These are phyloP conservation scores for Ispidina lecontei DNA, from an alignment of 2,797 vertebrate genomes.

Conservation along the genomic window DNA sequence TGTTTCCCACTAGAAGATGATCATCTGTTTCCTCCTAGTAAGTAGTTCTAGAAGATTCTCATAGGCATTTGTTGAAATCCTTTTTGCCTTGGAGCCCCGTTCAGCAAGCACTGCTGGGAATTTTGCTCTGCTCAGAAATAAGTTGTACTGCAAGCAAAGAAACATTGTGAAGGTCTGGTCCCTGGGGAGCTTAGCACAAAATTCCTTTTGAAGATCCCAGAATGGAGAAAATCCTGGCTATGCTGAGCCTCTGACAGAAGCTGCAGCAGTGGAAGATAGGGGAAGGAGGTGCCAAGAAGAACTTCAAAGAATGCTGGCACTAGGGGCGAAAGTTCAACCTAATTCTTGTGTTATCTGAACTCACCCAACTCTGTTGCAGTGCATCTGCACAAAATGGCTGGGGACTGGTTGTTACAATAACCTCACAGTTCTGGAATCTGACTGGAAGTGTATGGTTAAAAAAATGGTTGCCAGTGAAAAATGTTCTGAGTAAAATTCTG, in stretches of 20 bases:
- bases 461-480: not conserved
- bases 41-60: not conserved
- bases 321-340: constrained; percentile 53
- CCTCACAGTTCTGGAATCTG: not conserved
- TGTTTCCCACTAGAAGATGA: not conserved
- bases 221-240: constrained; percentile 37
- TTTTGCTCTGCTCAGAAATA: not conserved
- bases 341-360: constrained; percentile 27
- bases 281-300: constrained; percentile 38
- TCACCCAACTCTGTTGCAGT: not conserved
- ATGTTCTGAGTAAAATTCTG: not conserved
- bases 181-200: constrained; percentile 8
- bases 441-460: not conserved
- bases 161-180: not conserved
- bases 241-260: constrained; percentile 32
- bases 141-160: not conserved
- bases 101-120: not conserved
- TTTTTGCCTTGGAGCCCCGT: not conserved
- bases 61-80: not conserved
- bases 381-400: not conserved
- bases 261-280: constrained; percentile 6
- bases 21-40: not conserved
- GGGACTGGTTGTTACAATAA: not conserved
- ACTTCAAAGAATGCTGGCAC: constrained; percentile 52
- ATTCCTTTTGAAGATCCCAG: constrained; percentile 52